These are phyloP conservation scores for Polyploca ridens DNA, from an alignment of 2,888 invertebrate genomes.

Conservation along the genomic window DNA sequence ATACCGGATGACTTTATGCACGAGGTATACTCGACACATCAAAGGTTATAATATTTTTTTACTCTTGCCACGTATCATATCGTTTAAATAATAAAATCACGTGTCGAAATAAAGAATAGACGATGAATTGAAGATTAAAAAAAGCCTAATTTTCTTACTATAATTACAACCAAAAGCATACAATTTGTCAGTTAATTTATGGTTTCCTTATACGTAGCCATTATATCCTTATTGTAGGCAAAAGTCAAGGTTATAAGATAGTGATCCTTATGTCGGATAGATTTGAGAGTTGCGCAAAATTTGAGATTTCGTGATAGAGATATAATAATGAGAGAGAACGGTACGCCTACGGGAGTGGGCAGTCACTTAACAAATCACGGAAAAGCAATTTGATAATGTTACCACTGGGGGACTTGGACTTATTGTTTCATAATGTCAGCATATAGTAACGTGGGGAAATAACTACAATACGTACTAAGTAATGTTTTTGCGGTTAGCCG, in stretches of 20 bases:
- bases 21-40: too few relatives aligned
- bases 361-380: slow-evolving; percentile 6
- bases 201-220: neutral
- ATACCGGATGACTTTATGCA: too few relatives aligned
- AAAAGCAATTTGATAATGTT: slow-evolving; percentile 8
- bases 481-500: too few relatives aligned
- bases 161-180: slow-evolving; percentile 1
- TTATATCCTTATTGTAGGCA: slow-evolving; percentile 4
- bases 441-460: neutral
- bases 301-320: slow-evolving; percentile 12
- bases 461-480: too few relatives aligned
- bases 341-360: slow-evolving; percentile 2
- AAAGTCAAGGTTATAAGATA: slow-evolving; percentile 1
- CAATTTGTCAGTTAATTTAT: slow-evolving; percentile 1
- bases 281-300: slow-evolving; percentile 10
- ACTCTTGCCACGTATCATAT: too few relatives aligned
- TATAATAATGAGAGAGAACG: neutral
- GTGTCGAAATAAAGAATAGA: too few relatives aligned
- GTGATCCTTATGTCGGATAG: neutral
- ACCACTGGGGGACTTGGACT: neutral
- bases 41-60: too few relatives aligned
- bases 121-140: neutral
- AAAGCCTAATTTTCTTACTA: neutral
- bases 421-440: neutral
- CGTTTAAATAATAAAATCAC: too few relatives aligned